Conservation (phyloP, 2,113 vertebrate species). For the Synchiropus splendidus region DNA sequence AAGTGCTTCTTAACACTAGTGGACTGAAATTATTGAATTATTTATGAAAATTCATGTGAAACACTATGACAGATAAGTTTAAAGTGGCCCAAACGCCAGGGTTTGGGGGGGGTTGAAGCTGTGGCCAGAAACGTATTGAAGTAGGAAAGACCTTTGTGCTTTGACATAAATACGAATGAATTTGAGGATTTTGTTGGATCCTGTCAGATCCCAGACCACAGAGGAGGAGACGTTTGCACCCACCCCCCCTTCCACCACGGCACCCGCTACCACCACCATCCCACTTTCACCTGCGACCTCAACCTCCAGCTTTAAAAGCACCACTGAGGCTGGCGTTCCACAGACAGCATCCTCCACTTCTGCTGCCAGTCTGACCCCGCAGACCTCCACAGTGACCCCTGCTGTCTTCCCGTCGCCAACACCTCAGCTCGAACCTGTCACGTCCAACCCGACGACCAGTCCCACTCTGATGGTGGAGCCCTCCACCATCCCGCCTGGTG, state of each 20-base stretch:
- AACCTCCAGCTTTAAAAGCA: constrained; percentile 16
- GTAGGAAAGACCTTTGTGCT: too few relatives aligned
- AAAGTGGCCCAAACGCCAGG: too few relatives aligned
- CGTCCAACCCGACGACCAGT: constrained; percentile 17
- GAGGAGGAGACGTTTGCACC: constrained; percentile 33
- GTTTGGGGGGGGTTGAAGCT: too few relatives aligned
- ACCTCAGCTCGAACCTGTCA: constrained; percentile 19
- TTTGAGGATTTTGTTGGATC: too few relatives aligned
- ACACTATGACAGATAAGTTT: too few relatives aligned
- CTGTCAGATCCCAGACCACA: constrained; percentile 30
- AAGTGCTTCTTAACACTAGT: too few relatives aligned
- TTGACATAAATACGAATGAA: too few relatives aligned
- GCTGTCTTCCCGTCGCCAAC: not conserved
- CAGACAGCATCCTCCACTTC: constrained; percentile 10
- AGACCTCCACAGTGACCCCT: constrained; percentile 15
- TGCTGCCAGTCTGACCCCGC: constrained; percentile 16
- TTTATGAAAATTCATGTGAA: too few relatives aligned
- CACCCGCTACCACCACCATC: constrained; percentile 4
- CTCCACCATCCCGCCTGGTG: constrained; percentile 28
- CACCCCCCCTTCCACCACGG: not conserved
- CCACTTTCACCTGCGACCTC: constrained; percentile 18
- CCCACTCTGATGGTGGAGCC: constrained; percentile 39
- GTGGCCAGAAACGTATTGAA: too few relatives aligned
- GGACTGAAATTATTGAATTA: too few relatives aligned
- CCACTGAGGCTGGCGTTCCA: constrained; percentile 2